phyloP scores from a whole-genome alignment of 2,113 vertebrate species.

The Megalops atlanticus region DNA sequence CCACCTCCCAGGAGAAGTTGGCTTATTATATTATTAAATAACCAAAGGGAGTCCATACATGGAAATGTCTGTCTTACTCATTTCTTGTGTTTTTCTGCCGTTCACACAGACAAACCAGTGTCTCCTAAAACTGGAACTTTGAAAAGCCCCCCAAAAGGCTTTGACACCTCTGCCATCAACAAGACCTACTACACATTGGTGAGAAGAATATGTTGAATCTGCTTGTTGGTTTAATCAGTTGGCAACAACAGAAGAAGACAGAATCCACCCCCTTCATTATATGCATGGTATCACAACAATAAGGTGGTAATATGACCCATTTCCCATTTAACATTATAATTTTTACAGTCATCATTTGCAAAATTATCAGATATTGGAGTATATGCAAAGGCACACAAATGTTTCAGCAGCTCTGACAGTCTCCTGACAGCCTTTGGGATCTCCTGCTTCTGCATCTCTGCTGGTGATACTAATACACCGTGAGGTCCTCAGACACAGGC shows the following conservation, averaged over 20 bases:
- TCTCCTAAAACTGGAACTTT: constrained; percentile 91
- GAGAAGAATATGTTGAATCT: constrained; percentile 54
- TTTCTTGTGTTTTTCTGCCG: constrained; percentile 20
- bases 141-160: constrained; percentile 96
- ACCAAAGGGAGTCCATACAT: not conserved
- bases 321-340: too few species aligned
- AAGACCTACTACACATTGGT: constrained; percentile 99
- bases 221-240: not conserved
- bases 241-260: not conserved
- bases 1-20: not conserved
- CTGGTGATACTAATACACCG: not conserved
- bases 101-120: constrained; percentile 87
- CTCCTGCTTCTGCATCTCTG: not conserved
- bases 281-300: too few species aligned
- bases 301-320: too few species aligned
- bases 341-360: too few species aligned
- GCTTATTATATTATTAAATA: not conserved
- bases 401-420: not conserved
- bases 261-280: not conserved
- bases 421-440: not conserved
- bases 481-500: not conserved
- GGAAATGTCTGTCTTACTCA: not conserved
- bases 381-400: too few species aligned
- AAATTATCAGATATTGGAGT: too few species aligned
- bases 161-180: constrained; percentile 91